Evolutionary conservation across 2,888 invertebrate genomes (phyloP), one percentile per base, ranked within the genome.

Genomic region (Adelphocoris suturalis): DNA sequence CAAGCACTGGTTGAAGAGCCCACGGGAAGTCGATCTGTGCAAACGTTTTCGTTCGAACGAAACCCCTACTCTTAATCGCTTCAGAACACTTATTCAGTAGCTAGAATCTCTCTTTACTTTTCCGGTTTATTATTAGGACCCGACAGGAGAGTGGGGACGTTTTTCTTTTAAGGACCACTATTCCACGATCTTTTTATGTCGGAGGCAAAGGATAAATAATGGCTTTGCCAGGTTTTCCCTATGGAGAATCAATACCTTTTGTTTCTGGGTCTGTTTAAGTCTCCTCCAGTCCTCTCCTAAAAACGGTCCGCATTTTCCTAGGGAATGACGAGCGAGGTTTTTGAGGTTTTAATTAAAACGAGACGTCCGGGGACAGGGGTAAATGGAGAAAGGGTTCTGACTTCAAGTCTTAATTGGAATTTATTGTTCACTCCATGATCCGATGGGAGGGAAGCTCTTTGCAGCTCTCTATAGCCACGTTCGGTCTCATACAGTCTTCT

Each of bases 261-360:
- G 86, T 86, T 47, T 75, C 37, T 14, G 61, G 75, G 11, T 75
- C 75, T 55, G 61, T 85, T 52, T 19, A 81, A 78, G 80, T 23
- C 75, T 86, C 14, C 52, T 82, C 52, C 75, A 86, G 27, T 55
- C 68, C 85, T 28, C 46, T 86, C 47, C 46, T 37, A n/a, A 37
- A n/a, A 23, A 57, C 28, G 46, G 86, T 47, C 68, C 23, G 68
- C 68, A 68, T 86, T 86, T 75, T 86, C 48, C 48, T 68, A 28
- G 27, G 57, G 55, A 57, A 61, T 52, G 85, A 86, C 86, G 46
- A 75, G 68, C 86, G 48, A 68, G 47, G 75, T 86, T 86, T 86
- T 86, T 75, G 86, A 75, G 86, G 75, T 86, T 86, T 86, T 86
- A 86, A 86, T 86, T 86, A 86, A 86, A 86, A 86, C 61, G 86